Percentiles rank a stretch among this genome's conserved stretches.
Conservation (phyloP, 2,888 invertebrate genomes). For the Chirona hameri region DNA sequence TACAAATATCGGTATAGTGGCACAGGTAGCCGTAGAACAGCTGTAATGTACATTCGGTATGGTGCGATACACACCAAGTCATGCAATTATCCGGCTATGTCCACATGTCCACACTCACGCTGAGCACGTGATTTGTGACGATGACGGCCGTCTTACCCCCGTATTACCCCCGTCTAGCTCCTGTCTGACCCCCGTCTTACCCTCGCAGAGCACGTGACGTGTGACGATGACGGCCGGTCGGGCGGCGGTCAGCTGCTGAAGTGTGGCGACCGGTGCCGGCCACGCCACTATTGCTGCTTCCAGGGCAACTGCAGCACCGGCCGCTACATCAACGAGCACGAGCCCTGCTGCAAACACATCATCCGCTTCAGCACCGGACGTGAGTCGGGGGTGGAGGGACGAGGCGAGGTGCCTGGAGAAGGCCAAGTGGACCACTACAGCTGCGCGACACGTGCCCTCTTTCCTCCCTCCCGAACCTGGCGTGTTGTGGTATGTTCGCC, state of each 20-base stretch:
- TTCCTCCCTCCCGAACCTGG: no score
- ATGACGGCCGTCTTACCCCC: not conserved
- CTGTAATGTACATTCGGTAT: no score
- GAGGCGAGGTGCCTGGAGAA: no score
- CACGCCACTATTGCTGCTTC: conserved; percentile 3
- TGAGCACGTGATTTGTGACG: not conserved
- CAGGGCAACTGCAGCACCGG: not conserved
- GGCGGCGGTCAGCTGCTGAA: not conserved
- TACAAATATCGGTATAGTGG: no score
- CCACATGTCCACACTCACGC: no score
- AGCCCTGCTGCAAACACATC: conserved; percentile 3
- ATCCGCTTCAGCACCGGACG: not conserved
- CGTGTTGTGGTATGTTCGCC: no score
- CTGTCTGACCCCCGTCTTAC: no score
- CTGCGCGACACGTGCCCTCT: no score
- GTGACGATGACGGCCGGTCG: not conserved
- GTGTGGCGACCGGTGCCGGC: not conserved
- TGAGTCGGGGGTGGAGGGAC: not conserved
- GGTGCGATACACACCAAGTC: no score
- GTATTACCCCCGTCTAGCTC: not conserved
- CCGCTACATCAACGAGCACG: conserved; percentile 3
- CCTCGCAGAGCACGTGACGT: not conserved
- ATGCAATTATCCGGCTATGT: no score
- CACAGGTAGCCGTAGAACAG: no score
- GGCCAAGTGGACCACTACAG: no score